Base-by-base conservation (phyloP, 1,140 invertebrate species). In the Drosophila bocki region DNA sequence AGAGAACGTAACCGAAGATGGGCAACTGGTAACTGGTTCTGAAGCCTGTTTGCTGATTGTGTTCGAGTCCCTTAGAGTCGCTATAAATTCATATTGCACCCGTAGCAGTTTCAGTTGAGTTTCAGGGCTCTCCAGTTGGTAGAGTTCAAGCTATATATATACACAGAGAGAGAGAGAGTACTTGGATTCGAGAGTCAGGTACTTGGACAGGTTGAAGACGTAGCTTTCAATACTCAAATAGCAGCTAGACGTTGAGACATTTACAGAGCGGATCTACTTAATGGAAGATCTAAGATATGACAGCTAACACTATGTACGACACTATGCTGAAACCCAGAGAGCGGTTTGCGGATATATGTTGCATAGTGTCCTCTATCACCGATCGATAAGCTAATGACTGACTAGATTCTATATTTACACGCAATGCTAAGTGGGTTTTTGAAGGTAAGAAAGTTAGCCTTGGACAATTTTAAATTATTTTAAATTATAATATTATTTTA, bases 251-350 rank as follows among this genome's bases (percentile, higher is more conserved):
- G 61, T 70, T 79, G 64, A 77, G 78, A 75, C 51, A 85, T 82
- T 70, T 53, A 64, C 41, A 54, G 58, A 59, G 69, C 33, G 42
- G 45, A 70, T 70, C 72, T 83, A 70, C 69, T 44, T 41, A 78
- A 84, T 87, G 84, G 84, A 87, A 87, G 84, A 87, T 64, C 84
- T 87, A 84, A 87, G 84, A 87, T 87, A 88, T 87, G 84, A 84
- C 47, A 57, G 53, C 71, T 86, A 68, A 57, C 47, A 62, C 79
- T 82, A 78, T 56, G 72, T 63, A 39, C 35, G 45, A 35, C 68
- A 74, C 70, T 58, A 42, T 72, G 70, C 50, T 58, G 35, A 37
- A 58, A 33, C 32, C 37, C 62, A 9, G 12, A 26, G n/a, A 26
- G 32, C 19, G 39, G 26, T 50, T 54, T n/a, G 19, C 15, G 19